Evolutionary conservation across 2,888 invertebrate species (phyloP), one percentile per base, ranked within the genome.

Genomic region (Eupithecia pulchellata): DNA sequence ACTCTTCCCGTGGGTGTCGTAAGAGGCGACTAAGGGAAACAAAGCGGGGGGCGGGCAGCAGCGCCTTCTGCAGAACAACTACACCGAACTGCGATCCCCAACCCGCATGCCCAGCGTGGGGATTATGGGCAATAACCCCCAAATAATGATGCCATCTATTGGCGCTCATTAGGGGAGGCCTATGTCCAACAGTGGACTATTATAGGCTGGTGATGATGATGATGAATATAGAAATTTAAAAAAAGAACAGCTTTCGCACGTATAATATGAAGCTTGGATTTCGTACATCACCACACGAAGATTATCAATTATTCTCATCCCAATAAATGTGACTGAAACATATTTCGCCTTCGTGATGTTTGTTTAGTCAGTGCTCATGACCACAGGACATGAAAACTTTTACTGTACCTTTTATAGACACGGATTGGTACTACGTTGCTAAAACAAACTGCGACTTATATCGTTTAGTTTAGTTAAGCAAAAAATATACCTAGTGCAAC

Each of bases 291-390:
- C 30, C 63, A 52, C 66, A 58, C 66, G 72, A 68, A 25, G 9
- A 58, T 36, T n/a, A 69, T 66, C 52, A 66, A 64, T 69, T 60
- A 69, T 69, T 66, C 60, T 27, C 25, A 66, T 66, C 32, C 66
- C 63, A 69, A 68, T 66, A 64, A 68, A 66, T 71, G 66, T 69
- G 66, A 65, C 69, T 64, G 20, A 68, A 68, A 66, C 62, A 72
- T 74, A 71, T 72, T 68, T 69, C 61, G 68, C 34, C 63, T 64
- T 72, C 72, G 72, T 72, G 69, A 72, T 69, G 72, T 72, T 72
- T 68, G 66, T 63, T 66, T 64, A 55, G 25, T 36, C 20, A 27
- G 25, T 34, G 34, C 36, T 60, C 30, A 60, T 60, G n/a, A 30
- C 58, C 57, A 57, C 13, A 60, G 69, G 64, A 39, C 34, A 63